Evolutionary conservation across 2,888 invertebrate genomes (phyloP).

Genomic region (Hypsopygia costalis): DNA sequence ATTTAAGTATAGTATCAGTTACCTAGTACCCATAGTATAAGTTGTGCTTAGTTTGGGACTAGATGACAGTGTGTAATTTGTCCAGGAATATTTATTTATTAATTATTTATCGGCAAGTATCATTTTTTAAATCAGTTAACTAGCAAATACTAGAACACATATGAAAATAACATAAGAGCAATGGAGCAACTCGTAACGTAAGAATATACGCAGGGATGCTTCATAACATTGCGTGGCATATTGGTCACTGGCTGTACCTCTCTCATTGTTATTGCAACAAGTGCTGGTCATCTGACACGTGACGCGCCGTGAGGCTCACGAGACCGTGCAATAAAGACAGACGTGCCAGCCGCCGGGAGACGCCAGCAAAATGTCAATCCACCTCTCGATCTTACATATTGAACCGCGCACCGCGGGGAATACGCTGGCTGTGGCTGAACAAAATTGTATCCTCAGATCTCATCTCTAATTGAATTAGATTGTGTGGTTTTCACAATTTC

Average conservation of each 20-base stretch:
- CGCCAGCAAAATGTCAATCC: conserved; percentile 65
- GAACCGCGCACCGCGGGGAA: conserved; percentile 43
- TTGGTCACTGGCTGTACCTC: not conserved
- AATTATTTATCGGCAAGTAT: no score
- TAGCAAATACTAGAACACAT: conserved; percentile 3
- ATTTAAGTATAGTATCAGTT: no score
- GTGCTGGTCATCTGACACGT: conserved; percentile 44
- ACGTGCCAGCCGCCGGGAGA: conserved; percentile 46
- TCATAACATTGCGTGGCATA: conserved; percentile 6
- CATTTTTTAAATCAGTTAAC: no score
- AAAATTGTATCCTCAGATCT: conserved; percentile 1
- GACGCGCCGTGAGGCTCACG: conserved; percentile 25
- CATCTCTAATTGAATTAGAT: conserved; percentile 2
- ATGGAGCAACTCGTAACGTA: not conserved
- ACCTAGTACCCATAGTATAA: no score
- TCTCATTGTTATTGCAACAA: conserved; percentile 30
- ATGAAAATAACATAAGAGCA: conserved; percentile 22
- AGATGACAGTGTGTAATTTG: no score
- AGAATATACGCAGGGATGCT: conserved; percentile 3
- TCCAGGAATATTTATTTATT: no score
- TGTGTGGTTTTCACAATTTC: conserved; percentile 1
- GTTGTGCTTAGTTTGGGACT: no score
- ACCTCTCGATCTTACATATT: conserved; percentile 61
- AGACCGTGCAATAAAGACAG: conserved; percentile 62
- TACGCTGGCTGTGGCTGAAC: conserved; percentile 30